Base-by-base conservation (phyloP, 2,113 vertebrate species). In the Ceyx margarethae region DNA sequence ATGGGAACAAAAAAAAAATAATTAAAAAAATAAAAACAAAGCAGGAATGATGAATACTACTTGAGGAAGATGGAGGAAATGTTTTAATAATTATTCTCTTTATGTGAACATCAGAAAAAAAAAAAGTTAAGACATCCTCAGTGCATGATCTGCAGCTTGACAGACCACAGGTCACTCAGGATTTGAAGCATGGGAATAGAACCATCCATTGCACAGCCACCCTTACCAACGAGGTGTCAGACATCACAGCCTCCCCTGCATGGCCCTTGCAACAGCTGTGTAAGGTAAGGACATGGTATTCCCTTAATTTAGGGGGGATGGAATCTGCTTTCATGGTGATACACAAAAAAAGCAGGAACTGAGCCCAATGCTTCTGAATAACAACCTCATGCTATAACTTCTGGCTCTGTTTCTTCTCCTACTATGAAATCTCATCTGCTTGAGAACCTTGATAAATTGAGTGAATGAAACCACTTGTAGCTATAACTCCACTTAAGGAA, bases 1-100 rank as follows among this genome's bases (percentile, higher is more conserved):
- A 33, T 33, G 33, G 33, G 33, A 33, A 33, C 33, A 43, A 66
- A n/a, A 43, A 31, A 67, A 15, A 45, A 45, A 45, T 8, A 46
- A 18, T n/a, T n/a, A 46, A 46, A 46, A 46, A 46, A 96, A 83
- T 35, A 90, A 21, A 46, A 46, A 46, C n/a, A 91, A 89, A 91
- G 54, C 53, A 48, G 23, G 66, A 51, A 93, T 87, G 50, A 23
- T 57, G 57, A 67, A 64, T 72, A n/a, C 10, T 60, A 40, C 65
- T 81, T 64, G 25, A 87, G 40, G 15, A 77, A 81, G 48, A 14
- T n/a, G 33, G 5, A 7, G 15, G 1, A 53, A 69, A 51, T 15
- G 4, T 80, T 85, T 80, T 54, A 66, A 51, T 85, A 76, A 71
- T 66, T n/a, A 20, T 77, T 14, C 2, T 67, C 20, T 80, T 74